phyloP scores from a whole-genome alignment of 2,113 vertebrate species.

The Stercorarius parasiticus region DNA sequence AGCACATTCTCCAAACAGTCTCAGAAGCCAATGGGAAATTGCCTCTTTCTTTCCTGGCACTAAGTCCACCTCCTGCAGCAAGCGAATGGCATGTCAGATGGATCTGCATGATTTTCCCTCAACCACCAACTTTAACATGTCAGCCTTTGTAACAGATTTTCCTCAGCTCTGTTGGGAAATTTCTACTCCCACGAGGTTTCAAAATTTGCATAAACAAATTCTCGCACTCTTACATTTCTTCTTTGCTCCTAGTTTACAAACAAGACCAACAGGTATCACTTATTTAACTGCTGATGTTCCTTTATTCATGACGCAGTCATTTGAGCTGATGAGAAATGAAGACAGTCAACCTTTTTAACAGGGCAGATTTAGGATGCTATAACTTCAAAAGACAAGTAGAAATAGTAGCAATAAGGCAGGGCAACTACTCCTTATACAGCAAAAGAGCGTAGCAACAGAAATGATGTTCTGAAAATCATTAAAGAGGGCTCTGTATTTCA shows the following conservation, averaged over 20 bases:
- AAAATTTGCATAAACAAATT: slow-evolving; percentile 48
- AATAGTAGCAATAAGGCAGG: neutral
- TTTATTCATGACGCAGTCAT: neutral
- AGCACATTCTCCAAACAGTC: neutral
- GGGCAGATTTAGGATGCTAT: neutral
- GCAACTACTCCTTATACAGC: neutral
- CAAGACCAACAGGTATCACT: neutral
- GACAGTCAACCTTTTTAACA: neutral
- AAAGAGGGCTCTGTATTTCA: neutral
- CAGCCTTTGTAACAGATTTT: slow-evolving; percentile 53
- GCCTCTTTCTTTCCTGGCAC: slow-evolving; percentile 6
- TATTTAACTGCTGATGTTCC: neutral
- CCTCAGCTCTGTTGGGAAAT: slow-evolving; percentile 45
- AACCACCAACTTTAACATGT: slow-evolving; percentile 37
- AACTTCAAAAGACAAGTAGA: neutral
- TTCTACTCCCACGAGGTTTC: slow-evolving; percentile 5
- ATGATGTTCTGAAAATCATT: neutral
- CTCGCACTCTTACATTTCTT: slow-evolving; percentile 18
- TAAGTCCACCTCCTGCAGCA: neutral
- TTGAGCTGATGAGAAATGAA: neutral
- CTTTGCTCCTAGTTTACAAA: neutral
- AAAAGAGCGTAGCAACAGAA: neutral
- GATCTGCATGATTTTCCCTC: slow-evolving; percentile 3
- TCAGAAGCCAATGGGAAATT: neutral
- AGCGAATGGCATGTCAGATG: neutral